Base-by-base conservation (phyloP, 2,113 vertebrate genomes). In the Eublepharis macularius region DNA sequence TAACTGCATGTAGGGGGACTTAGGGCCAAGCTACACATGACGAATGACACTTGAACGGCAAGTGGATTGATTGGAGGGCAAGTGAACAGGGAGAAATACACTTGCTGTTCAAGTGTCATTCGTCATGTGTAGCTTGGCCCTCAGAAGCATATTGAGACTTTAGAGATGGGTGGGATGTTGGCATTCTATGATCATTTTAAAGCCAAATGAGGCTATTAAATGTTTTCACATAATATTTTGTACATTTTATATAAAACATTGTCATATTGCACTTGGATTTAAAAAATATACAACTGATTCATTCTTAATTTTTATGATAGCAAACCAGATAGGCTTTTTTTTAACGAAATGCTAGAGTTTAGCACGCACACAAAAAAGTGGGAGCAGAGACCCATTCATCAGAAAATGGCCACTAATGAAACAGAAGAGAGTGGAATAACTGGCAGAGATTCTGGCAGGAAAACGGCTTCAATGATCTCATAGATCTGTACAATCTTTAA, bases 401-500 rank as follows among this genome's bases (percentile, higher is more conserved):
- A 12, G 26, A 73, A 57, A 51, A 73, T 73, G 43, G 19, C 21
- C 32, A 57, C 43, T 36, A 63, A 41, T 39, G 60, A 39, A 39
- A 54, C 7, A n/a, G 29, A 9, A 34, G 51, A 49, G 12, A 76
- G 24, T 81, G 39, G 36, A 74, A 54, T 82, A 76, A 29, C 39
- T 51, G 47, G 47, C 43, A 78, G 65, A 39, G 39, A 70, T 21
- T 85, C 84, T 75, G 39, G 9, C 39, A 89, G 81, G 49, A 86
- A 83, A 32, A 51, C 49, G 3, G 3, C 32, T 7, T 49, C 45
- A 72, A 86, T 70, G 34, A 83, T 24, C 63, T 84, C 57, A 85
- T 45, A 82, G 54, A 11, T 36, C 24, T 83, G 88, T 76, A 41
- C 91, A 24, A 19, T 85, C 43, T 1, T 14, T 80, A 83, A 93